Evolutionary conservation across 1,140 invertebrate species (phyloP).

Genomic region (Semibalanus balanoides): DNA sequence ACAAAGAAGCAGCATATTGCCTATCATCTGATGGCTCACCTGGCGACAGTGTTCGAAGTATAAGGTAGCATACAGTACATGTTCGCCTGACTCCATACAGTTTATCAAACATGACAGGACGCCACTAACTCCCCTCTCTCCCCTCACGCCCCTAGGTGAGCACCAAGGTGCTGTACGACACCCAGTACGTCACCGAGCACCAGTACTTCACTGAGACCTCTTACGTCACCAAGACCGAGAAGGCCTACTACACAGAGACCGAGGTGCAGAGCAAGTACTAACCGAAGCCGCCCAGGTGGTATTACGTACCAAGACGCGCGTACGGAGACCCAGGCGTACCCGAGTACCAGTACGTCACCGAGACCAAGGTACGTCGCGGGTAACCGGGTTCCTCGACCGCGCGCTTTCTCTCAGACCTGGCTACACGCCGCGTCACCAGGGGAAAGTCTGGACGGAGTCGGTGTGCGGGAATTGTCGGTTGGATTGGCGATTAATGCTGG

Average conservation of each 20-base stretch:
- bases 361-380: conserved; percentile 10
- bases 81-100: no score
- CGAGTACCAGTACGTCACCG: conserved; percentile 14
- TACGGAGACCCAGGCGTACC: conserved; percentile 9
- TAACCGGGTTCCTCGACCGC: no score
- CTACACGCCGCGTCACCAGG: no score
- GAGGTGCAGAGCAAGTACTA: conserved; percentile 12
- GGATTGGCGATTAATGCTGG: no score
- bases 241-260: conserved; percentile 4
- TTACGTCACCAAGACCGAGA: conserved; percentile 15
- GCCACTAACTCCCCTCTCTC: neutral
- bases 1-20: no score
- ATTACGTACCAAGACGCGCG: conserved; percentile 14
- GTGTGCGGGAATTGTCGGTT: no score
- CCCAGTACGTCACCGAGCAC: conserved; percentile 16
- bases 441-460: no score
- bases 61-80: no score
- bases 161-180: conserved; percentile 17
- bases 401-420: no score
- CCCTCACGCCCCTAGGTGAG: conserved; percentile 13
- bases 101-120: no score
- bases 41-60: no score
- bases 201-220: conserved; percentile 19
- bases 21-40: no score
- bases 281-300: conserved; percentile 13